These are phyloP conservation scores for Cricetomys ansorgei DNA, from an alignment of 2,113 vertebrate species.

Conservation along the genomic window DNA sequence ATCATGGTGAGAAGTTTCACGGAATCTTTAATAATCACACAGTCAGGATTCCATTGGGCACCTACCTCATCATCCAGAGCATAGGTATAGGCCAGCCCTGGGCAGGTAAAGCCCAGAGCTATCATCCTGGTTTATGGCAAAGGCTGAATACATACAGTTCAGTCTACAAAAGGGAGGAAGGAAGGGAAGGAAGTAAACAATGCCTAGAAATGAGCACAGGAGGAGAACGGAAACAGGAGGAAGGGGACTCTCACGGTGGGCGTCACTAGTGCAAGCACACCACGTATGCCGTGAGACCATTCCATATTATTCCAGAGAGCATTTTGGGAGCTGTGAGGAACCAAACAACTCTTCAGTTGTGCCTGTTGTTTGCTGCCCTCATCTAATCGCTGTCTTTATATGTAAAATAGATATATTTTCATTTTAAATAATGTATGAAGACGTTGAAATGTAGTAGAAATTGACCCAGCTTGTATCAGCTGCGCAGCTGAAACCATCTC, in stretches of 20 bases:
- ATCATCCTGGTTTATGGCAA: neutral
- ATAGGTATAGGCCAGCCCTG: neutral
- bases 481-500: neutral
- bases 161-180: neutral
- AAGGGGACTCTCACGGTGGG: neutral
- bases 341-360: neutral
- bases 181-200: neutral
- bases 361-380: neutral
- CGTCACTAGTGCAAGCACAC: neutral
- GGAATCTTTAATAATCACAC: neutral
- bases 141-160: neutral
- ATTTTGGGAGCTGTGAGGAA: neutral
- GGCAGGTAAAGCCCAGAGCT: neutral
- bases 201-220: neutral
- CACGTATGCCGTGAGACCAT: neutral
- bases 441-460: neutral
- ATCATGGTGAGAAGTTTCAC: constrained; percentile 2
- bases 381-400: neutral
- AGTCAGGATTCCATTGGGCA: constrained; percentile 1
- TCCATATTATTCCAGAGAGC: neutral
- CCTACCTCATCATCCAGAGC: neutral
- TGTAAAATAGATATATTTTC: neutral
- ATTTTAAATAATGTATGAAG: neutral
- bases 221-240: too few relatives aligned
- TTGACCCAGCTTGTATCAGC: neutral